phyloP scores from a whole-genome alignment of 2,113 vertebrate species.

The Nothocercus julius region DNA sequence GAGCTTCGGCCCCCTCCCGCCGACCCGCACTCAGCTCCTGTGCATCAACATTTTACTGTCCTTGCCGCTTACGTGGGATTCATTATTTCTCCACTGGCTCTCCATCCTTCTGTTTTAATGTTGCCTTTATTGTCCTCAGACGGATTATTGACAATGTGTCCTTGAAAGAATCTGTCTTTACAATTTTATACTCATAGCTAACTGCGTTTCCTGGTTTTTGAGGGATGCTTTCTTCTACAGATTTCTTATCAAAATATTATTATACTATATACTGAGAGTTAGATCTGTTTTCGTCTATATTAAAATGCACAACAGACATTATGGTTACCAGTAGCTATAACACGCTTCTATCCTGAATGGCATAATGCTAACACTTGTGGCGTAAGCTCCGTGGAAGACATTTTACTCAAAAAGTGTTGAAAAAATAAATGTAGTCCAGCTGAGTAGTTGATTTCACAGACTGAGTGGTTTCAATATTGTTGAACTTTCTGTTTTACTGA shows the following conservation, averaged over 20 bases:
- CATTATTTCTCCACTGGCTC: not conserved
- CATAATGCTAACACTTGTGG: not conserved
- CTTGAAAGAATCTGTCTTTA: not conserved
- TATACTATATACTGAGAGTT: not conserved
- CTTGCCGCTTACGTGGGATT: fast-evolving
- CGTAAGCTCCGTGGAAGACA: not conserved
- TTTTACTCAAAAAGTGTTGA: not conserved
- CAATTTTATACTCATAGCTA: not conserved
- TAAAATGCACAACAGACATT: not conserved
- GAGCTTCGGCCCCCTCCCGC: not conserved
- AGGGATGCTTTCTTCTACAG: not conserved
- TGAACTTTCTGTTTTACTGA: not conserved
- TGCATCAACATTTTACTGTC: not conserved
- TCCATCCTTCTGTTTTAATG: not conserved
- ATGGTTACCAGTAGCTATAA: not conserved
- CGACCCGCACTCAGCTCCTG: not conserved
- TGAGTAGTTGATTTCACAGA: not conserved
- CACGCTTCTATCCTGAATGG: not conserved
- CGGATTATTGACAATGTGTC: not conserved
- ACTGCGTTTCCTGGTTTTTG: not conserved
- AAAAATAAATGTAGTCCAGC: not conserved
- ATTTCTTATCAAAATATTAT: not conserved
- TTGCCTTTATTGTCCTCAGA: not conserved
- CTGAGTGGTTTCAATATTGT: not conserved
- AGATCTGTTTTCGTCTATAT: not conserved